These are phyloP conservation scores for Calameuta idolon DNA, from an alignment of 2,888 invertebrate genomes.

Conservation along the genomic window DNA sequence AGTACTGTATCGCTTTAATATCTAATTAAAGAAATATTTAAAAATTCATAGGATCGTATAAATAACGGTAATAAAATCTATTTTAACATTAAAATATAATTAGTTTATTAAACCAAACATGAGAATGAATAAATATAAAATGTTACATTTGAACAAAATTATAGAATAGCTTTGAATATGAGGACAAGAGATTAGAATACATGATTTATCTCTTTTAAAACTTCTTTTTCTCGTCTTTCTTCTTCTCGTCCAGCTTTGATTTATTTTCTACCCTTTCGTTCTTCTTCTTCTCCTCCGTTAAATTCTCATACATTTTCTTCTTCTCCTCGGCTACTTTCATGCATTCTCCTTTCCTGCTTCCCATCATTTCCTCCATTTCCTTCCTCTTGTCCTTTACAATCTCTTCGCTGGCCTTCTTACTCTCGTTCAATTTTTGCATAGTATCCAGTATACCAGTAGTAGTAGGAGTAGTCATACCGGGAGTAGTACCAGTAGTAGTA, in stretches of 20 bases:
- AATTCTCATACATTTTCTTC: not conserved
- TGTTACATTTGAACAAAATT: not conserved
- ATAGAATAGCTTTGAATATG: not conserved
- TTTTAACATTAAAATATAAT: not conserved
- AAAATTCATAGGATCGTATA: not conserved
- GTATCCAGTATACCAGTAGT: too few relatives aligned
- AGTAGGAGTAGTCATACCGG: too few relatives aligned
- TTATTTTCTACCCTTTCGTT: not conserved
- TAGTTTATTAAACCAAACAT: not conserved
- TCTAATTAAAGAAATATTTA: too few relatives aligned
- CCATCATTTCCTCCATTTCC: too few relatives aligned
- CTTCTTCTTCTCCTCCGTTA: not conserved
- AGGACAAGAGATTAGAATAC: not conserved
- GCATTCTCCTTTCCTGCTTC: not conserved
- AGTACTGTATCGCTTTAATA: not conserved
- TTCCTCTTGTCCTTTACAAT: too few relatives aligned
- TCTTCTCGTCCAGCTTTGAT: too few relatives aligned
- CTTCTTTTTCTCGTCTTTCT: not conserved
- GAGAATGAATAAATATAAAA: not conserved
- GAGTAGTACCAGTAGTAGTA: too few relatives aligned
- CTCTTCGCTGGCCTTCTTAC: too few relatives aligned
- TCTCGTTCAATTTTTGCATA: too few relatives aligned
- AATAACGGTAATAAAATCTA: not conserved
- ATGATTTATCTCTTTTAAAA: not conserved
- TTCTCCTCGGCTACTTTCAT: conserved; percentile 37